phyloP scores from a whole-genome alignment of 1,140 invertebrate genomes.

The Hycleus cichorii region DNA sequence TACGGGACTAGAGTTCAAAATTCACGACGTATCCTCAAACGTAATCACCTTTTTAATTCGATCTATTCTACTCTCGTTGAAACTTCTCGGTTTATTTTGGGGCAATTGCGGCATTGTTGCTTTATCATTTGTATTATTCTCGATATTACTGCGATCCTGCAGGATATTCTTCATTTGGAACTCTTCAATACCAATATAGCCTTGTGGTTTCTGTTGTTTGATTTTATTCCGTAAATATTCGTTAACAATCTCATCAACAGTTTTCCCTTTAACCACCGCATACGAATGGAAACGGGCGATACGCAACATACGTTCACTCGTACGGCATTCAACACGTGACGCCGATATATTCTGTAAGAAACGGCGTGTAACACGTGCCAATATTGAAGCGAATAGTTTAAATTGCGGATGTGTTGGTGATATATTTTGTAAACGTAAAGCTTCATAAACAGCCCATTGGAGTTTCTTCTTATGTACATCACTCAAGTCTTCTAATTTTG shows the following conservation, averaged over 20 bases:
- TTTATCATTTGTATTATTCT: neutral
- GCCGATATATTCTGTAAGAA: constrained; percentile 43
- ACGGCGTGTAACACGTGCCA: constrained; percentile 47
- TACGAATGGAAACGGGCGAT: constrained; percentile 55
- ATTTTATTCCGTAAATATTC: constrained; percentile 35
- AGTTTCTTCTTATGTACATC: constrained; percentile 62
- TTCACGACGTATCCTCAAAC: constrained; percentile 22
- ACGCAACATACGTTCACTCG: constrained; percentile 50
- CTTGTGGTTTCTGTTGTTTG: constrained; percentile 28
- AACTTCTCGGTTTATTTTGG: neutral
- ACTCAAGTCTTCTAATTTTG: constrained; percentile 45
- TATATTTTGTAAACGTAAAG: constrained; percentile 55
- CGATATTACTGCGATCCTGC: neutral
- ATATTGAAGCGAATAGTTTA: constrained; percentile 50
- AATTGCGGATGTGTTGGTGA: constrained; percentile 55
- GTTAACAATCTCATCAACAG: constrained; percentile 48
- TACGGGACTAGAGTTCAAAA: neutral
- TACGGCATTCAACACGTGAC: constrained; percentile 45
- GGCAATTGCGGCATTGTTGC: neutral
- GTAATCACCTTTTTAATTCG: constrained; percentile 35
- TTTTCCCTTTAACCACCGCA: constrained; percentile 52
- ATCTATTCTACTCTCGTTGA: constrained; percentile 29
- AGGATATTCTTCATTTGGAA: neutral
- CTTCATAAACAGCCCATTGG: constrained; percentile 60
- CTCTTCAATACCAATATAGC: constrained; percentile 31